These are phyloP conservation scores for Sphaerodactylus townsendi DNA, from an alignment of 2,113 vertebrate species.

Conservation along the genomic window DNA sequence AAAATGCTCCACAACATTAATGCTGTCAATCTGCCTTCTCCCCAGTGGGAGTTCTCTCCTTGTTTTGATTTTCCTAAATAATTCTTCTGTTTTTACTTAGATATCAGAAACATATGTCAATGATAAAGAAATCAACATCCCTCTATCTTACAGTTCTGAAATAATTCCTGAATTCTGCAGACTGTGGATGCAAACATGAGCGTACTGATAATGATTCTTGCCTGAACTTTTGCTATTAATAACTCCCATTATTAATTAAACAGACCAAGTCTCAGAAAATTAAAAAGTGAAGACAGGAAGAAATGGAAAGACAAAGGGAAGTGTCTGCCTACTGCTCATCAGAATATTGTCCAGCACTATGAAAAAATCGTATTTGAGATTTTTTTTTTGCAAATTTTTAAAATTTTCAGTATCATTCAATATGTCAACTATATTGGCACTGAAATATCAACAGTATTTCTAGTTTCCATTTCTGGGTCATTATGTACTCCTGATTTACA, in stretches of 20 bases:
- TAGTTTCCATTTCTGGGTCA: conserved; percentile 24
- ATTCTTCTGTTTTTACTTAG: not conserved
- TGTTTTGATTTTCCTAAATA: not conserved
- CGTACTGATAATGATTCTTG: not conserved
- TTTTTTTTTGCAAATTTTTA: not conserved
- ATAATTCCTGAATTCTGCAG: not conserved
- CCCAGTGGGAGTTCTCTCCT: too few species aligned
- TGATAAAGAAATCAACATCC: not conserved
- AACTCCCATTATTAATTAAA: not conserved
- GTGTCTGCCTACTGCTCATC: conserved; percentile 22
- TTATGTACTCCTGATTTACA: conserved; percentile 26
- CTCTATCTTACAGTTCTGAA: not conserved
- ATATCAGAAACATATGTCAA: not conserved
- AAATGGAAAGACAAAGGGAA: conserved; percentile 5
- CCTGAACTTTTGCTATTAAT: not conserved
- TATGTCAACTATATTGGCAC: conserved; percentile 36
- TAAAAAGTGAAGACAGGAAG: not conserved
- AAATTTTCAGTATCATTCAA: not conserved
- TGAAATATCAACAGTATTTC: not conserved
- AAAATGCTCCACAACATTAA: too few species aligned
- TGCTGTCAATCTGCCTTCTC: too few species aligned
- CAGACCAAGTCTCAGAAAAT: not conserved
- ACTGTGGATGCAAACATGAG: not conserved
- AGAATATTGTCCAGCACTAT: conserved; percentile 27
- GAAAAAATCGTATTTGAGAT: conserved; percentile 12